Percentiles rank a stretch among this genome's conserved stretches.
Evolutionary conservation across 2,113 vertebrate genomes (phyloP).

Genomic region (Plotosus lineatus): DNA sequence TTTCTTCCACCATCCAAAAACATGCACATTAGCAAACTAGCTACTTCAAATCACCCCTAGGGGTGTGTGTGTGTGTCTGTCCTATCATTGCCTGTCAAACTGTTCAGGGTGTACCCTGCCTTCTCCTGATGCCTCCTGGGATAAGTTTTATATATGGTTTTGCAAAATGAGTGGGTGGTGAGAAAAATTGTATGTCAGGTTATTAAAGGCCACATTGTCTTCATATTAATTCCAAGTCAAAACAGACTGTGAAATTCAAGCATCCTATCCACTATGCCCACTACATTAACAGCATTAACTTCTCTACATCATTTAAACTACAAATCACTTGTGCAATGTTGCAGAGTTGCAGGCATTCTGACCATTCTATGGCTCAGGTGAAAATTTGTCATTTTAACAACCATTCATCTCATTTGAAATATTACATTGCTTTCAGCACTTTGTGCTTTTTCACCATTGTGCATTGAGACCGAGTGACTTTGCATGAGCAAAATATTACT

Average conservation of each 20-base stretch:
- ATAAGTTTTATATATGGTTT: no score
- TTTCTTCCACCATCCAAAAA: no score
- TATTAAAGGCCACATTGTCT: conserved; percentile 1
- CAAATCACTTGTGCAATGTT: conserved; percentile 34
- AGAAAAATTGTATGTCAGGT: not conserved
- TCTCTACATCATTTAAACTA: conserved; percentile 13
- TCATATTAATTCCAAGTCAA: conserved; percentile 6
- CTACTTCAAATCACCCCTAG: no score
- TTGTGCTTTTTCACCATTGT: conserved; percentile 4
- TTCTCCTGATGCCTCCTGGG: no score
- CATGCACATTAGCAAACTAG: no score
- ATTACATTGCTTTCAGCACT: not conserved
- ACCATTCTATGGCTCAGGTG: conserved; percentile 4
- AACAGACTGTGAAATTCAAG: conserved; percentile 8
- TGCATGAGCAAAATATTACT: conserved; percentile 11
- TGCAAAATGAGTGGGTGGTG: no score
- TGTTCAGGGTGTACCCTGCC: no score
- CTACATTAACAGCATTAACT: conserved; percentile 3
- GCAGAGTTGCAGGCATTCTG: conserved; percentile 5
- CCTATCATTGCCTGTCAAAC: no score
- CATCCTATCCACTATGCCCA: conserved; percentile 15
- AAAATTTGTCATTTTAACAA: conserved; percentile 5
- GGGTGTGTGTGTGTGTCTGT: no score
- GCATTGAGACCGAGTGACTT: not conserved
- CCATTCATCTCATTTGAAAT: not conserved